phyloP scores from a whole-genome alignment of 2,113 vertebrate genomes.

The Atlantisia rogersi region DNA sequence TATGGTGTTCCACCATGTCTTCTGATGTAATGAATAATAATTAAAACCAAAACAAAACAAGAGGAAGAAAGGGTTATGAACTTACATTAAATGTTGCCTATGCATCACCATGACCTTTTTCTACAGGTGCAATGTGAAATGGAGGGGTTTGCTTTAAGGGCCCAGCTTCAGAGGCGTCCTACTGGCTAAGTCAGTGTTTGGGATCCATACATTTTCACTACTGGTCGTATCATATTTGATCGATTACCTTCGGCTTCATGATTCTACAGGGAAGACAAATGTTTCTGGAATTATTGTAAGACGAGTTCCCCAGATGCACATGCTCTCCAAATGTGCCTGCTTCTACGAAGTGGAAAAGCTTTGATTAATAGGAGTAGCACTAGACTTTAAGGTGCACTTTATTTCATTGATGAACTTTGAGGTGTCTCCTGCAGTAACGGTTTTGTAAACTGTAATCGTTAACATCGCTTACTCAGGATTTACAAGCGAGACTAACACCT shows the following conservation, averaged over 20 bases:
- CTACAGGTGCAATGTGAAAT: rapidly evolving
- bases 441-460: slow-evolving; percentile 39
- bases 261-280: not conserved
- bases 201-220: not conserved
- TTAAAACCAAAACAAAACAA: not conserved
- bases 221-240: not conserved
- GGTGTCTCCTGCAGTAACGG: slow-evolving; percentile 19
- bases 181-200: not conserved
- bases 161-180: not conserved
- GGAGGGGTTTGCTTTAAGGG: not conserved
- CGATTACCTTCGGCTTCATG: rapidly evolving
- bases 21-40: not conserved
- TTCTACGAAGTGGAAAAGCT: not conserved
- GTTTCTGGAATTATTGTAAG: not conserved
- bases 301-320: not conserved
- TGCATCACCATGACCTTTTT: not conserved
- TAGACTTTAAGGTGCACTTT: not conserved
- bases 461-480: slow-evolving; percentile 15
- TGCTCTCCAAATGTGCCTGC: not conserved
- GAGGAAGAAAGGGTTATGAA: not conserved
- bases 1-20: not conserved
- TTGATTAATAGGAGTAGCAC: slow-evolving; percentile 34
- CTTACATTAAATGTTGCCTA: not conserved
- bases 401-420: slow-evolving; percentile 58
- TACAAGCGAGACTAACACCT: slow-evolving; percentile 9